phyloP scores from a whole-genome alignment of 2,113 vertebrate species.

The Eleginops maclovinus region DNA sequence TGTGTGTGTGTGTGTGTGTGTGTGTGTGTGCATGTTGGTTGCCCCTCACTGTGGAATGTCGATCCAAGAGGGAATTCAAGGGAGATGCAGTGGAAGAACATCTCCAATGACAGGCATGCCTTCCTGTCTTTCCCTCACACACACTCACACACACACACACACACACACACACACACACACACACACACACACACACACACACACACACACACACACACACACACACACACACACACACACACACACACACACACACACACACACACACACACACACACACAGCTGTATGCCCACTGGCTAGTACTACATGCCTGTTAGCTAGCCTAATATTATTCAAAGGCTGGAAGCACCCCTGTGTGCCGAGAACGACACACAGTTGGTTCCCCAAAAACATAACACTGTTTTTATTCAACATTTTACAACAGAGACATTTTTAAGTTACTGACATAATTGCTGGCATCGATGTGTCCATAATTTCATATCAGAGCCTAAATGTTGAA shows the following conservation, averaged over 20 bases:
- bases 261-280: slow-evolving; percentile 39
- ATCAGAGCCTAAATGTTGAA: background rate
- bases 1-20: slow-evolving; percentile 36
- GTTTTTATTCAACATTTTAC: slow-evolving; percentile 30
- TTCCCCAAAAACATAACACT: slow-evolving; percentile 34
- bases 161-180: slow-evolving; percentile 21
- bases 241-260: slow-evolving; percentile 23
- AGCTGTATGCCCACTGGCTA: slow-evolving; percentile 48
- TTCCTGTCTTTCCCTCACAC: background rate
- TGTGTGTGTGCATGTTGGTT: slow-evolving; percentile 30
- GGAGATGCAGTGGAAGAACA: slow-evolving; percentile 58
- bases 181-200: slow-evolving; percentile 24
- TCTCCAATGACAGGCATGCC: slow-evolving; percentile 55
- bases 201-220: slow-evolving; percentile 37
- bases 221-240: background rate
- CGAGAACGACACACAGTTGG: slow-evolving; percentile 40
- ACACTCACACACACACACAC: background rate
- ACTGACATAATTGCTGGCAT: slow-evolving; percentile 13
- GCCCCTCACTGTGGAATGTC: slow-evolving; percentile 58
- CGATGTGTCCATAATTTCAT: background rate
- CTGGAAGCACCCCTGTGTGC: slow-evolving; percentile 47
- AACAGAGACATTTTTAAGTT: slow-evolving; percentile 38
- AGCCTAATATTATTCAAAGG: slow-evolving; percentile 67
- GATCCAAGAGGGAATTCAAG: slow-evolving; percentile 53
- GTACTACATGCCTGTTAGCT: slow-evolving; percentile 59